These are phyloP conservation scores for Drosophila bifasciata DNA, from an alignment of 1,140 invertebrate species.

Conservation along the genomic window DNA sequence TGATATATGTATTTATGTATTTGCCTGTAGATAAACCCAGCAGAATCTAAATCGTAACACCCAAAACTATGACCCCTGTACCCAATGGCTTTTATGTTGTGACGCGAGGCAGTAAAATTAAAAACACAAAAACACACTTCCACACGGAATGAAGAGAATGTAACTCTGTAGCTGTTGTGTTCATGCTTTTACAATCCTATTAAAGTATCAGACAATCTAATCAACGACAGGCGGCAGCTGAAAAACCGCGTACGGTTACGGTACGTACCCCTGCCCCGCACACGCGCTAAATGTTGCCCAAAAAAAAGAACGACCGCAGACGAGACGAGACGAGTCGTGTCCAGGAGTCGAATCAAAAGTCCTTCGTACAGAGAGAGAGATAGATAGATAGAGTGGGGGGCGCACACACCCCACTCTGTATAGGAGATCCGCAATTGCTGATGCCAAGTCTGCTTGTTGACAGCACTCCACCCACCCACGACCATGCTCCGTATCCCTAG, in stretches of 20 bases:
- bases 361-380: neutral
- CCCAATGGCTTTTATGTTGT: neutral
- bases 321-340: conserved; percentile 5
- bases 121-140: conserved; percentile 14
- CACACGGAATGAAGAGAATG: conserved; percentile 5
- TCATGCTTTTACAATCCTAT: conserved; percentile 75
- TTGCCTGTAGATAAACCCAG: neutral
- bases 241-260: conserved; percentile 58
- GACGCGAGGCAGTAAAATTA: conserved; percentile 6
- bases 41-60: too few species aligned
- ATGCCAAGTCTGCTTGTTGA: conserved; percentile 48
- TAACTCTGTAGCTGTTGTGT: conserved; percentile 11
- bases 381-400: neutral
- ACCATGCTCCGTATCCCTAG: neutral
- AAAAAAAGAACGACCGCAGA: conserved; percentile 35
- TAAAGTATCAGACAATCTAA: conserved; percentile 82
- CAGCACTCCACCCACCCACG: neutral
- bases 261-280: conserved; percentile 35
- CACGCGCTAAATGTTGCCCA: conserved; percentile 76
- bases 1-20: neutral
- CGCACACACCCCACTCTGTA: too few species aligned
- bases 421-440: conserved; percentile 42
- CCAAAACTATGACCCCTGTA: too few species aligned
- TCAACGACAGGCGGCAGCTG: conserved; percentile 71
- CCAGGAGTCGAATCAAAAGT: neutral